A percentile compares a stretch with the other conserved stretches of the same genome.
Evolutionary conservation across 1,140 invertebrate species (phyloP).

Genomic region (Ips nitidus): DNA sequence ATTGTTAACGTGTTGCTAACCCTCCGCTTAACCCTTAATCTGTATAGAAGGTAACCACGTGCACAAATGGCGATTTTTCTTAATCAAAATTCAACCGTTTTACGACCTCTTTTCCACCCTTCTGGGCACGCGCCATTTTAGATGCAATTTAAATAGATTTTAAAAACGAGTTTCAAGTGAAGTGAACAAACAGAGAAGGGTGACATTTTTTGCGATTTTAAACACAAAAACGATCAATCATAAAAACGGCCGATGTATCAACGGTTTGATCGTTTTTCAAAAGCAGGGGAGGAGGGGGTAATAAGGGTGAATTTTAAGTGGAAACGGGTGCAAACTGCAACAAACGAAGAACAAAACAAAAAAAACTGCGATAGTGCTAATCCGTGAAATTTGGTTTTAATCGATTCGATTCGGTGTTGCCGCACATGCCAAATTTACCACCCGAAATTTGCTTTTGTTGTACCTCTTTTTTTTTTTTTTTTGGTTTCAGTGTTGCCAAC

Average conservation of each 20-base stretch:
- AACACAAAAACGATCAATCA: conserved; percentile 16
- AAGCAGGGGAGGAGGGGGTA: neutral
- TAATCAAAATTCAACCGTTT: conserved; percentile 33
- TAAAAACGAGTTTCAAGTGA: conserved; percentile 8
- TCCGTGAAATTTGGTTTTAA: conserved; percentile 26
- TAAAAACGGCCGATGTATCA: conserved; percentile 8
- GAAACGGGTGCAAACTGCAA: conserved; percentile 16
- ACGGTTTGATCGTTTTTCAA: conserved; percentile 6
- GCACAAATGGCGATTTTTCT: conserved; percentile 33
- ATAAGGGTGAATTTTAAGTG: conserved; percentile 21
- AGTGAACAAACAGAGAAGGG: neutral
- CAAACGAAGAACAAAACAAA: conserved; percentile 15
- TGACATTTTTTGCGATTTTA: neutral
- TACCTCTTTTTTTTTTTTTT: neutral
- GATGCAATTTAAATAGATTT: conserved; percentile 20
- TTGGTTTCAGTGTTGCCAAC: too few relatives aligned
- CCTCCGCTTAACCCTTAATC: conserved; percentile 32
- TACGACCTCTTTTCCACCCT: conserved; percentile 17
- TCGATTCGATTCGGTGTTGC: conserved; percentile 16
- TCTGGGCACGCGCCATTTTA: conserved; percentile 22
- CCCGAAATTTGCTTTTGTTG: neutral
- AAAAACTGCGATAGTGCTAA: conserved; percentile 1
- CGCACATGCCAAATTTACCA: conserved; percentile 8
- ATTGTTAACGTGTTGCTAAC: conserved; percentile 32
- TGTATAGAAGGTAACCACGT: conserved; percentile 32